A percentile compares a stretch with the other conserved stretches of the same genome.
Evolutionary conservation across 2,888 invertebrate genomes (phyloP).

Genomic region (Oscheius myriophilus): DNA sequence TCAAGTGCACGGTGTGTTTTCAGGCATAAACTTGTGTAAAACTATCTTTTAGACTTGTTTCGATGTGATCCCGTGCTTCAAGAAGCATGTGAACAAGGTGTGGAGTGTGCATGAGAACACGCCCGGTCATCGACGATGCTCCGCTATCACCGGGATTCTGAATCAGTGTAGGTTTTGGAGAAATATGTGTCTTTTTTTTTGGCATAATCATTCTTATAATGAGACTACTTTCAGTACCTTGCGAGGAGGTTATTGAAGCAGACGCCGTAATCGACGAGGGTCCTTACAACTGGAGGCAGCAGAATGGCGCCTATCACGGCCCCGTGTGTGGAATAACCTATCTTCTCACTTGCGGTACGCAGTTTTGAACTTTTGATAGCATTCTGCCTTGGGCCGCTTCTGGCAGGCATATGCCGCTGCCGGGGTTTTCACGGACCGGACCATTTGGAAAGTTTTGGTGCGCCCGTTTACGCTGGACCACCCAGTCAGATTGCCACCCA

Average conservation of each 20-base stretch:
- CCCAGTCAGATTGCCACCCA: too few species aligned
- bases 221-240: conserved; percentile 17
- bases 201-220: background rate
- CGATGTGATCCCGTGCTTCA: conserved; percentile 33
- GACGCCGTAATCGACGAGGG: conserved; percentile 33
- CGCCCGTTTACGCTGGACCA: too few species aligned
- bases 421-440: too few species aligned
- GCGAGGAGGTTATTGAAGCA: conserved; percentile 25
- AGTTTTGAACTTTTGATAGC: too few species aligned
- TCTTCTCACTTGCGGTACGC: conserved; percentile 29
- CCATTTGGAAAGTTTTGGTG: too few species aligned
- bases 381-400: too few species aligned
- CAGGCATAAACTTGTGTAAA: background rate
- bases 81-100: conserved; percentile 23
- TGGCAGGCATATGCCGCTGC: too few species aligned
- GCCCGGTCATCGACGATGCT: conserved; percentile 31
- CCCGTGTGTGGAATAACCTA: conserved; percentile 38
- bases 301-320: conserved; percentile 16
- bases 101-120: conserved; percentile 32
- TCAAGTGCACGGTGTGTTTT: conserved; percentile 18
- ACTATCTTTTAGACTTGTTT: conserved; percentile 38
- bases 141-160: conserved; percentile 24
- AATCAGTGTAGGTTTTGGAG: conserved; percentile 38
- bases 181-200: background rate
- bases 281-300: conserved; percentile 4